Percentiles rank a stretch among this genome's conserved stretches.
These are phyloP conservation scores for Pygoscelis adeliae DNA, from an alignment of 2,113 vertebrate species.

Conservation along the genomic window DNA sequence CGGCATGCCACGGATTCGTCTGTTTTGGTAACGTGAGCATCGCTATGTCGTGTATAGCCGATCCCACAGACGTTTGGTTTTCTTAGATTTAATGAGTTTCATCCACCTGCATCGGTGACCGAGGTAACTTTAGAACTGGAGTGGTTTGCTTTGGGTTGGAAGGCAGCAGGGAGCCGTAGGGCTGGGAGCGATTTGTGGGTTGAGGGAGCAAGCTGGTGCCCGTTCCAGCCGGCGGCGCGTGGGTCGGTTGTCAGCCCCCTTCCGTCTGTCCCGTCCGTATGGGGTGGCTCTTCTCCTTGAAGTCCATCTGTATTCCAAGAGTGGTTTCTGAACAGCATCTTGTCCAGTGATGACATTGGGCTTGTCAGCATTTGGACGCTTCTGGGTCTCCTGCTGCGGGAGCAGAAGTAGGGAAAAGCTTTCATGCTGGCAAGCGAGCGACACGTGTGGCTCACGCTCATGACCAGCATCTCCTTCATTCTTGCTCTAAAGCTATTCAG, in stretches of 20 bases:
- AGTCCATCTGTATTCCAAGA: not conserved
- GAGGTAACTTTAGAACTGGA: not conserved
- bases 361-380: not conserved
- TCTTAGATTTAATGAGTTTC: not conserved
- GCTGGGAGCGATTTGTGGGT: not conserved
- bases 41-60: not conserved
- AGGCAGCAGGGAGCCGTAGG: not conserved
- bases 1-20: conserved; percentile 4
- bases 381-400: conserved; percentile 22
- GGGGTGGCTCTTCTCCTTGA: not conserved
- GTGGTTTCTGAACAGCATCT: conserved; percentile 7
- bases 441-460: not conserved
- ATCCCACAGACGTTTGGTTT: not conserved
- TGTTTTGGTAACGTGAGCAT: not conserved
- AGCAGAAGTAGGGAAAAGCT: conserved; percentile 14
- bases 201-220: not conserved
- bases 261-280: not conserved
- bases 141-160: conserved; percentile 31
- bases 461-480: conserved; percentile 37
- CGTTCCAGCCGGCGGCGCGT: not conserved
- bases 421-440: not conserved
- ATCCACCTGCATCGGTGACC: conserved; percentile 24
- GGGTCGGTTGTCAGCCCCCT: not conserved
- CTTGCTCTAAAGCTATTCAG: conserved; percentile 26
- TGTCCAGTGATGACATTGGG: not conserved